A percentile compares a stretch with the other conserved stretches of the same genome.
These are phyloP conservation scores for Prionace glauca DNA, from an alignment of 2,797 vertebrate species.

Conservation along the genomic window DNA sequence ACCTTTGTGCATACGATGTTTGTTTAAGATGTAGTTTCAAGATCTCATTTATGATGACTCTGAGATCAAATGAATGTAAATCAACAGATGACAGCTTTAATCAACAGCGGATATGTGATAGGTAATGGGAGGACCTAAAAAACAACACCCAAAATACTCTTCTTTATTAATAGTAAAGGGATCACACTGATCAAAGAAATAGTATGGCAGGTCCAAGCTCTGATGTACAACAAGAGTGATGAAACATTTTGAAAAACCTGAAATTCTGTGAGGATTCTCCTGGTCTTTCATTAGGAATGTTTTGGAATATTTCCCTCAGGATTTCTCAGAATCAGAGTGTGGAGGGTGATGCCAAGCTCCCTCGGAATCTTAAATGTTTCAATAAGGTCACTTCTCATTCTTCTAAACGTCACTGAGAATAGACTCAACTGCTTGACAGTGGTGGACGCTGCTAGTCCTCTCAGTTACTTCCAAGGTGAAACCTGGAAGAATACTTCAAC, in stretches of 20 bases:
- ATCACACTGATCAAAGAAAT: background rate
- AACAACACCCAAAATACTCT: background rate
- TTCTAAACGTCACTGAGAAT: too few relatives aligned
- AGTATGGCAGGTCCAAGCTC: background rate
- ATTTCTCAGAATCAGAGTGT: too few relatives aligned
- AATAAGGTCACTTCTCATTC: too few relatives aligned
- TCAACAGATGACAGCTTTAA: background rate
- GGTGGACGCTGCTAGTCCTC: background rate
- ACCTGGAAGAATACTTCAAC: background rate
- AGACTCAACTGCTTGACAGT: too few relatives aligned
- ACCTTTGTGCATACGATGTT: background rate
- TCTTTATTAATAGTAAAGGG: background rate
- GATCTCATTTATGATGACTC: background rate
- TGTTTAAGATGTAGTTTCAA: slow-evolving; percentile 25
- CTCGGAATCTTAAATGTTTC: too few relatives aligned
- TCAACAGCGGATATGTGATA: slow-evolving; percentile 1
- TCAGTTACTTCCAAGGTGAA: background rate
- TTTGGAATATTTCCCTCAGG: background rate
- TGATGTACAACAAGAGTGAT: background rate
- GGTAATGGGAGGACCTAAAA: slow-evolving; percentile 26
- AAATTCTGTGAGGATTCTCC: background rate
- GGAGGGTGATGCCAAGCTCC: too few relatives aligned
- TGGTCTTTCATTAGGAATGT: background rate
- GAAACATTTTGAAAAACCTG: background rate
- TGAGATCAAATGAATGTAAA: background rate